Evolutionary conservation across 2,113 vertebrate genomes (phyloP).

Genomic region (Dromaius novaehollandiae): DNA sequence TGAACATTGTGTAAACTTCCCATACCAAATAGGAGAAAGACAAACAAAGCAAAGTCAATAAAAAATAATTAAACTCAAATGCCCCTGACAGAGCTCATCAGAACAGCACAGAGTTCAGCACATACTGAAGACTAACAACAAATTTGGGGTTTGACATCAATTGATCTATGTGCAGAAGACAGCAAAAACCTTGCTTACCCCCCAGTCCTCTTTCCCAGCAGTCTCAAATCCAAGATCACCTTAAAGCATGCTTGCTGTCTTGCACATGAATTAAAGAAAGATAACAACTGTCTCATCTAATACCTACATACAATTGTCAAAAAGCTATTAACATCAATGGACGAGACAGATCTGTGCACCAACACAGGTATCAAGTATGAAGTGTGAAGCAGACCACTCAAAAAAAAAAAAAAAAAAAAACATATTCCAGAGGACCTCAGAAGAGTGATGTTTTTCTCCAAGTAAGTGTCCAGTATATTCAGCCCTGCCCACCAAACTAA

Average conservation of each 20-base stretch:
- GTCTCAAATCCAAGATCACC: background rate
- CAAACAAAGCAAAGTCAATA: slow-evolving; percentile 48
- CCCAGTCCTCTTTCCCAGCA: background rate
- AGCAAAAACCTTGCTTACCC: background rate
- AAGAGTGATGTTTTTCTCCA: background rate
- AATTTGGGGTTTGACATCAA: background rate
- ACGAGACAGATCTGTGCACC: background rate
- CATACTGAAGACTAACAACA: background rate
- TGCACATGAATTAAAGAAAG: background rate
- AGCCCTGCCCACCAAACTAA: background rate
- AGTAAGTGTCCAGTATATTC: accelerated
- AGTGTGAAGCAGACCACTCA: background rate
- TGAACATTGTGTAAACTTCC: slow-evolving; percentile 28
- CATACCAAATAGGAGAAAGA: background rate
- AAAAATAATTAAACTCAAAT: slow-evolving; percentile 12
- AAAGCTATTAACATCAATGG: background rate
- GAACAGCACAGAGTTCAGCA: background rate
- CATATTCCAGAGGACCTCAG: background rate
- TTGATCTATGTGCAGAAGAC: background rate
- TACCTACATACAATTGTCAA: background rate
- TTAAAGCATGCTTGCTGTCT: background rate
- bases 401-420: background rate
- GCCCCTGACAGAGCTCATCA: background rate
- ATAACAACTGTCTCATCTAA: background rate
- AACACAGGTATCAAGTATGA: background rate